A percentile compares a stretch with the other conserved stretches of the same genome.
phyloP scores from a whole-genome alignment of 1,140 invertebrate genomes.

The Cydia amplana region DNA sequence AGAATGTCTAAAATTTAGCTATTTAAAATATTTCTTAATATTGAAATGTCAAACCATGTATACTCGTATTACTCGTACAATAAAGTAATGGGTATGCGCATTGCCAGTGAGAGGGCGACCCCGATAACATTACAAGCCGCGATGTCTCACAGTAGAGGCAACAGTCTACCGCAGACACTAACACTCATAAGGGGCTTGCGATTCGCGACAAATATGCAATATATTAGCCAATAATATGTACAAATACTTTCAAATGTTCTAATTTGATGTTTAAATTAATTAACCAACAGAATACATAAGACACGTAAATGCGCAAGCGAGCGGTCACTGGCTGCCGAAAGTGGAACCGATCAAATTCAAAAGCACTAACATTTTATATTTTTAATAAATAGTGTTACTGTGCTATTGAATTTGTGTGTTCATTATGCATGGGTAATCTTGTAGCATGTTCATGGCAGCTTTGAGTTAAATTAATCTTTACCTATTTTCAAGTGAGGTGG shows the following conservation, averaged over 20 bases:
- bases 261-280: slow-evolving; percentile 1
- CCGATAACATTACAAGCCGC: neutral
- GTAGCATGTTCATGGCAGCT: neutral
- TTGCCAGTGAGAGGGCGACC: neutral
- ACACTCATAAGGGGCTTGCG: neutral
- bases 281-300: neutral
- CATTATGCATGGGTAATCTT: neutral
- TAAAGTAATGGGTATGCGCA: neutral
- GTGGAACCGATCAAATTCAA: neutral
- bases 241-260: slow-evolving; percentile 1
- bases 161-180: slow-evolving; percentile 2
- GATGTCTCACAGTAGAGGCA: neutral
- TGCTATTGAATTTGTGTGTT: neutral
- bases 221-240: slow-evolving; percentile 3
- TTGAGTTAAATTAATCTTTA: no score
- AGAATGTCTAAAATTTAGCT: neutral
- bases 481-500: no score
- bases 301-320: slow-evolving; percentile 20
- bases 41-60: neutral
- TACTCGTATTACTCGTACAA: neutral
- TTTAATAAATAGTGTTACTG: neutral
- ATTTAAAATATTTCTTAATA: neutral
- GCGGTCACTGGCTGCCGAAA: neutral
- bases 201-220: neutral
- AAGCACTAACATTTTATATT: neutral